Evolutionary conservation across 2,888 invertebrate genomes (phyloP).

Genomic region (Tetranychus truncatus): DNA sequence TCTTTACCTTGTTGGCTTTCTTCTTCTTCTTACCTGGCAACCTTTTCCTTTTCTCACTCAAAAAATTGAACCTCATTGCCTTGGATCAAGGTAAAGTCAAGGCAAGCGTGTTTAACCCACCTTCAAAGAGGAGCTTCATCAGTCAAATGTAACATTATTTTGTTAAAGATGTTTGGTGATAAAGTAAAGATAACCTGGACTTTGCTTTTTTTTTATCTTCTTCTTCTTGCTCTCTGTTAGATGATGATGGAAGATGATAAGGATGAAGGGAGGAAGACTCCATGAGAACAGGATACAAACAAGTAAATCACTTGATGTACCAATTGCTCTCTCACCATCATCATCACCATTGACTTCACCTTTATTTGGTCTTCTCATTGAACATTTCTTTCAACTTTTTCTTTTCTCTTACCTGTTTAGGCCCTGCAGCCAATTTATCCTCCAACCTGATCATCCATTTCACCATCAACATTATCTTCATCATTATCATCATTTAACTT

Average conservation of each 20-base stretch:
- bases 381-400: not conserved
- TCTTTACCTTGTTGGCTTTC: not conserved
- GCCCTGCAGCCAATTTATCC: too few species aligned
- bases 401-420: not conserved
- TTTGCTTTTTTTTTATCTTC: not conserved
- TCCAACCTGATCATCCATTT: too few species aligned
- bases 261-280: conserved; percentile 1
- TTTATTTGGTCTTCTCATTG: not conserved
- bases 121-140: not conserved
- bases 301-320: not conserved
- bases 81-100: not conserved
- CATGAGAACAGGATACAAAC: not conserved
- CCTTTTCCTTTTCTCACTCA: conserved; percentile 11
- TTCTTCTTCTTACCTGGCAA: not conserved
- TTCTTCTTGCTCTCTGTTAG: not conserved
- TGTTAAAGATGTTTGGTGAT: not conserved
- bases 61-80: not conserved
- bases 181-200: not conserved
- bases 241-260: not conserved
- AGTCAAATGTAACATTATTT: not conserved
- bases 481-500: not conserved
- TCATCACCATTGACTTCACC: not conserved
- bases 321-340: not conserved
- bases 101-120: conserved; percentile 5
- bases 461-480: not conserved